phyloP scores from a whole-genome alignment of 2,888 invertebrate species.

The Notodonta ziczac region DNA sequence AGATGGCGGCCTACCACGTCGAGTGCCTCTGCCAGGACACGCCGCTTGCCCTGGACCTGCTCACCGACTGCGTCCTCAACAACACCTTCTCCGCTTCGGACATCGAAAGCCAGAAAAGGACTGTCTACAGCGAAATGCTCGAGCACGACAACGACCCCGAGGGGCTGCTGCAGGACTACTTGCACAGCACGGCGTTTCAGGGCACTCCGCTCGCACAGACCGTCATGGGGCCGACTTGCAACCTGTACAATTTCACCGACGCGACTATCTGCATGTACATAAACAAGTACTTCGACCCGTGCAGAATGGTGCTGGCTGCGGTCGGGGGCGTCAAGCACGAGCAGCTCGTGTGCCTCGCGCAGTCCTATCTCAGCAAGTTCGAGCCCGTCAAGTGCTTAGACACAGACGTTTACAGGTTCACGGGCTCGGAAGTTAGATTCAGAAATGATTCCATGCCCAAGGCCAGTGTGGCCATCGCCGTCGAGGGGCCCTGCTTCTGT shows the following conservation, averaged over 20 bases:
- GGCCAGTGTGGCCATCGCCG: conserved; percentile 95
- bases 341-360: conserved; percentile 90
- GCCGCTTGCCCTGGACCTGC: conserved; percentile 93
- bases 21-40: conserved; percentile 96
- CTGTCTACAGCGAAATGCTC: conserved; percentile 64
- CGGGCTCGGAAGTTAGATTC: conserved; percentile 93
- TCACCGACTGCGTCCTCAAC: conserved; percentile 97
- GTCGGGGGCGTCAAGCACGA: conserved; percentile 96
- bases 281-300: conserved; percentile 92
- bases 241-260: conserved; percentile 85
- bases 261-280: conserved; percentile 91
- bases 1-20: conserved; percentile 98
- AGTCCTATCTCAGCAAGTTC: conserved; percentile 87
- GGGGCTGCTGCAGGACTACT: conserved; percentile 65
- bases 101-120: conserved; percentile 61
- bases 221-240: conserved; percentile 87
- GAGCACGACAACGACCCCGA: conserved; percentile 60
- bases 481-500: conserved; percentile 96
- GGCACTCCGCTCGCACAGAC: conserved; percentile 69
- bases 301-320: conserved; percentile 95
- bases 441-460: conserved; percentile 95
- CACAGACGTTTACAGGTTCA: conserved; percentile 88
- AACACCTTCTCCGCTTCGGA: conserved; percentile 73
- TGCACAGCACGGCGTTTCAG: conserved; percentile 75
- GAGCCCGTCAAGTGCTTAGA: conserved; percentile 84